Conservation (phyloP, 2,113 vertebrate species). For the Cyanistes caeruleus region DNA sequence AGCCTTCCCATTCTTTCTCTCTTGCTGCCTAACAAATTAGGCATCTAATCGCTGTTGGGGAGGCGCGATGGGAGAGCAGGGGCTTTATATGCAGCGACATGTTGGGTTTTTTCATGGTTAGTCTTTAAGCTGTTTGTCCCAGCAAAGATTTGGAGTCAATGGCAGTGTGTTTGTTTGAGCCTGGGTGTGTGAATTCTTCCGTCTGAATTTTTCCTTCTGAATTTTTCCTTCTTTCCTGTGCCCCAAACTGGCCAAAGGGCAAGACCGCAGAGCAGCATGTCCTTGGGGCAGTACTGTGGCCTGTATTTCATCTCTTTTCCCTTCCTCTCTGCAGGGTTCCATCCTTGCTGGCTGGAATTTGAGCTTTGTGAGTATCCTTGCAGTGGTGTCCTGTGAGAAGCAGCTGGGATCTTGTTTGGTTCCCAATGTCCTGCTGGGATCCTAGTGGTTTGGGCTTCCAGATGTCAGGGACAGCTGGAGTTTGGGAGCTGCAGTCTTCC, state of each 20-base stretch:
- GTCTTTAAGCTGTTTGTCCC: not conserved
- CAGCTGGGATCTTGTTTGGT: not conserved
- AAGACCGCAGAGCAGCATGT: not conserved
- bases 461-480: not conserved
- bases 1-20: slow-evolving; percentile 48
- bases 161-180: not conserved
- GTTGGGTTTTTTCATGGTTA: not conserved
- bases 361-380: not conserved
- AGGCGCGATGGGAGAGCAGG: not conserved
- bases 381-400: not conserved
- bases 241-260: not conserved
- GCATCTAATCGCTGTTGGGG: slow-evolving; percentile 53
- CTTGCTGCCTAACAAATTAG: slow-evolving; percentile 59
- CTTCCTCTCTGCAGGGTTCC: not conserved
- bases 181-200: not conserved
- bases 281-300: not conserved
- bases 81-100: not conserved
- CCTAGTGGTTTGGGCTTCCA: not conserved
- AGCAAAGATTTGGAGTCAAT: not conserved
- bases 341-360: not conserved
- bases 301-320: not conserved
- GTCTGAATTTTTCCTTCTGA: not conserved
- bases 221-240: not conserved
- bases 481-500: not conserved
- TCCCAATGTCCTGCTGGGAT: not conserved